Base-by-base conservation (phyloP, 2,113 vertebrate genomes). In the Callorhinus ursinus region DNA sequence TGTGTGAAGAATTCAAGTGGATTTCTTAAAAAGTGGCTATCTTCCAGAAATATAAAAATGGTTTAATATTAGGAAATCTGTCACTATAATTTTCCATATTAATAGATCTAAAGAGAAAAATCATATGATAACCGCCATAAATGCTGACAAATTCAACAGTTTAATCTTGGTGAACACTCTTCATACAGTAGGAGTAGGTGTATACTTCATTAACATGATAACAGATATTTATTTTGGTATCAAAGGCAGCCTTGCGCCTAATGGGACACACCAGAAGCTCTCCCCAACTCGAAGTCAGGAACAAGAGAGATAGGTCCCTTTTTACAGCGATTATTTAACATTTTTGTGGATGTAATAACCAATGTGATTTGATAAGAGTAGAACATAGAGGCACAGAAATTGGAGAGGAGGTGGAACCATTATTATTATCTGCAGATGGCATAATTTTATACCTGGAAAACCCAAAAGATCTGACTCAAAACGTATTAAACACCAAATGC, bases 291-390 rank as follows among this genome's bases (percentile, higher is more conserved):
- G 19, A 55, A 81, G n/a, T 69, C 57, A 76, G 33, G 59, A 90
- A 79, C n/a, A 63, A 87, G 80, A 89, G 28, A 71, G 28, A n/a
- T 67, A 22, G 67, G 26, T 59, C 21, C 11, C 39, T 67, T 74
- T 89, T 93, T 46, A 74, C 33, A 67, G 55, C 61, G 8, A 13
- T 53, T 55, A 46, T 46, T 94, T 39, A 63, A 77, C 26, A 59
- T 88, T 88, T 85, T 88, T 46, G 42, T 79, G 79, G 2, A 39
- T 93, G 5, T 71, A 13, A 39, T 26, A 79, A 49, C 51, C 77
- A 90, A 33, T 88, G 26, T 24, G n/a, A 84, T 61, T 95, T 95
- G 65, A 80, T 24, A 76, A 86, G 72, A 86, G 39, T 33, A 87
- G 57, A 69, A 93, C 7, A 77, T 6, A 85, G 26, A 71, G 18